phyloP scores from a whole-genome alignment of 2,797 vertebrate genomes.

The Lycodopsis pacificus region DNA sequence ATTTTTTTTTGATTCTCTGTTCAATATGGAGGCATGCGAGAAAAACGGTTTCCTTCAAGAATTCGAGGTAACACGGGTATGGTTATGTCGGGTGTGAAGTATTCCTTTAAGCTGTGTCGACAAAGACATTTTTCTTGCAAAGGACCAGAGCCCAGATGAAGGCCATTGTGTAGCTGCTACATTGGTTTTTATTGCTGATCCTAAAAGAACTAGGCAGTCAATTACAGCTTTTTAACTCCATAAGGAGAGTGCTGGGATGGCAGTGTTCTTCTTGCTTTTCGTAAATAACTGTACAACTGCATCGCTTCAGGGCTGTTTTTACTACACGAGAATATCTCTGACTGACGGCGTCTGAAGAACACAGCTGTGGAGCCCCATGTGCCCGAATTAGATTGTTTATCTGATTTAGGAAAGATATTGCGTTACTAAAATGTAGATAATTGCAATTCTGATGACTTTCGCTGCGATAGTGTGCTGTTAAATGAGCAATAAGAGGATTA shows the following conservation, averaged over 20 bases:
- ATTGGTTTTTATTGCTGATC: slow-evolving; percentile 31
- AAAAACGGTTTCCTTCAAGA: neutral
- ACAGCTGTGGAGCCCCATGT: neutral
- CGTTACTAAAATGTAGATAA: neutral
- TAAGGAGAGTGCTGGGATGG: neutral
- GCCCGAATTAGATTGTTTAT: slow-evolving; percentile 5
- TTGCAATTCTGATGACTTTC: neutral
- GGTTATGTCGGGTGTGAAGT: neutral
- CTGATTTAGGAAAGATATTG: slow-evolving; percentile 14
- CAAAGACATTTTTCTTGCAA: neutral
- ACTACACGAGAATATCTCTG: neutral
- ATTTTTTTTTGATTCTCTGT: neutral
- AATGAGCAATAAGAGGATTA: neutral
- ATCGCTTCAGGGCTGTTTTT: slow-evolving; percentile 10
- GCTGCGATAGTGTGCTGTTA: neutral
- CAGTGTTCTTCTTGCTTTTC: slow-evolving; percentile 7
- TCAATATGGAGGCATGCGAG: neutral
- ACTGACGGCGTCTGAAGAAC: neutral
- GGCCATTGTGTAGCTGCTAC: neutral
- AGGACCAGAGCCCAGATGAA: neutral
- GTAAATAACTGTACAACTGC: slow-evolving; percentile 24
- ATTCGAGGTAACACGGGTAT: neutral
- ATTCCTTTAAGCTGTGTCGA: neutral
- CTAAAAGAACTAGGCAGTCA: neutral
- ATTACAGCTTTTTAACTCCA: slow-evolving; percentile 30